These are phyloP conservation scores for Leucoma salicis DNA, from an alignment of 2,888 invertebrate species.

Conservation along the genomic window DNA sequence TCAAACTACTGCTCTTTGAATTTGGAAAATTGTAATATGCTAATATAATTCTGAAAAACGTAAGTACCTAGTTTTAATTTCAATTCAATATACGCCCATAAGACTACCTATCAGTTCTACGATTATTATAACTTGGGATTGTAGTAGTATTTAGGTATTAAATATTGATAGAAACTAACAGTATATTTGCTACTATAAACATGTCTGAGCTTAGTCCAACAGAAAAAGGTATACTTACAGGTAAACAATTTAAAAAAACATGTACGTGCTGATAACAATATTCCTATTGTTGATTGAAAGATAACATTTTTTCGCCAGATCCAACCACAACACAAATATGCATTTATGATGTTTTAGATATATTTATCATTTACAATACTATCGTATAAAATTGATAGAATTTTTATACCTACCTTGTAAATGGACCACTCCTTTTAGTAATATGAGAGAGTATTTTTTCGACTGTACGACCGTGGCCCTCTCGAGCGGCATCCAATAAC, in stretches of 20 bases:
- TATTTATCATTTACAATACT: background rate
- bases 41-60: too few relatives aligned
- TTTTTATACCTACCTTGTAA: conserved; percentile 95
- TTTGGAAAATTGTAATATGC: too few relatives aligned
- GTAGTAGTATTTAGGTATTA: too few relatives aligned
- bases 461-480: conserved; percentile 93
- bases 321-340: background rate
- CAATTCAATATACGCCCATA: too few relatives aligned
- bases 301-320: conserved; percentile 25
- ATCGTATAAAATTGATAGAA: conserved; percentile 44
- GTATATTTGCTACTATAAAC: too few relatives aligned
- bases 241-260: conserved; percentile 49
- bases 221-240: conserved; percentile 43
- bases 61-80: too few relatives aligned
- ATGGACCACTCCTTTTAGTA: conserved; percentile 95
- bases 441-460: conserved; percentile 95
- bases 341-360: background rate
- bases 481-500: conserved; percentile 96
- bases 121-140: too few relatives aligned
- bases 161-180: too few relatives aligned
- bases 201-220: too few relatives aligned
- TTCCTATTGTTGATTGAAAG: conserved; percentile 47
- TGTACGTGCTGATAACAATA: conserved; percentile 42
- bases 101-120: too few relatives aligned
- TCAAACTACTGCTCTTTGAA: too few relatives aligned